Evolutionary conservation across 2,888 invertebrate genomes (phyloP), one percentile per base, ranked within the genome.

Genomic region (Polymixis flavicincta): DNA sequence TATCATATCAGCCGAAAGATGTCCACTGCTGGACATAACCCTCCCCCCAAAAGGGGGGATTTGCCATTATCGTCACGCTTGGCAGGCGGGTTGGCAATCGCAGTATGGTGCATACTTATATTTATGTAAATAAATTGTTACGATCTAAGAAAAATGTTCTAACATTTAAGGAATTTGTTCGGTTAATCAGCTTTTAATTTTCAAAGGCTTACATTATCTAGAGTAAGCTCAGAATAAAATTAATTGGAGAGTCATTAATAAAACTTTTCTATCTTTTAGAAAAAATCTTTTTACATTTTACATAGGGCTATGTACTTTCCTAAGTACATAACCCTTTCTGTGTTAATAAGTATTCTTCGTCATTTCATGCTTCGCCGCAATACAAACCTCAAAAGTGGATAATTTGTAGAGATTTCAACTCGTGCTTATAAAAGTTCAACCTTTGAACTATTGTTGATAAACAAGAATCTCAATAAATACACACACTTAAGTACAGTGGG

Each of bases 361-460:
- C 2, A 52, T 74, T 68, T 75, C 17, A 22, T 8, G 67, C 52
- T 48, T 74, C 17, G 22, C 13, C 17, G 32, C 22, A 59, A 45
- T 45, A 32, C 0, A 32, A 59, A 64, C 37, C 28, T 50, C 17
- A 19, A 42, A 67, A 45, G n/a, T 8, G 42, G 9, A 28, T 32
- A 8, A 25, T 54, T 74, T 52, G 22, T 61, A 45, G 52, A 37
- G 17, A 71, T 54, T 63, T 54, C 7, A 45, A 0, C 45, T 71
- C 28, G 60, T 14, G 22, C 8, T 1, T 22, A 22, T 17, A 8
- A 42, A 50, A 67, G 3, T 7, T 64, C 25, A 19, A 28, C 28
- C 48, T 28, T 48, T 48, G 22, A 28, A 28, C 25, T 11, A 42
- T 61, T 17, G 11, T 17, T 9, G 32, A 17, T 52, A 52, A 52